Conservation (phyloP, 2,113 vertebrate species). For the Gobius niger region DNA sequence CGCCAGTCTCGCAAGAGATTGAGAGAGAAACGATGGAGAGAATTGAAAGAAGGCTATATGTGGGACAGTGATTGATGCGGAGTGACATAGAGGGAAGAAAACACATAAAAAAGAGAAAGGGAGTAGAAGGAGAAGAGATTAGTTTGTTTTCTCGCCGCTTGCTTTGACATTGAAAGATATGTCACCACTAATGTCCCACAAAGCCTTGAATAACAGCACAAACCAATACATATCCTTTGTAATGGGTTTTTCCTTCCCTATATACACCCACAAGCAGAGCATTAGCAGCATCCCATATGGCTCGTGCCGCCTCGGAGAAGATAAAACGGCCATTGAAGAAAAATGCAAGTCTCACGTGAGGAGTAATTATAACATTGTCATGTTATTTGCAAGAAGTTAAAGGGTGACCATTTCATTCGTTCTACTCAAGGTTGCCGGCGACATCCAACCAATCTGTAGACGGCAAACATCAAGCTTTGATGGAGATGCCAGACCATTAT, state of each 20-base stretch:
- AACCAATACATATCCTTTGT: slow-evolving; percentile 63
- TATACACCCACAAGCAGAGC: slow-evolving; percentile 26
- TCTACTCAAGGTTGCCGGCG: slow-evolving; percentile 48
- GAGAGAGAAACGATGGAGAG: slow-evolving; percentile 5
- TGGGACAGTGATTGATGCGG: slow-evolving; percentile 46
- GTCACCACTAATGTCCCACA: slow-evolving; percentile 59
- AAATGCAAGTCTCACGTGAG: slow-evolving; percentile 46
- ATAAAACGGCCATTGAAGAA: slow-evolving; percentile 58
- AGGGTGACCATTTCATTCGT: slow-evolving; percentile 49
- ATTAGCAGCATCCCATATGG: slow-evolving; percentile 52
- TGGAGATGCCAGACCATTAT: slow-evolving; percentile 14
- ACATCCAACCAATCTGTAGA: slow-evolving; percentile 24
- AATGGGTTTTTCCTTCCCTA: slow-evolving; percentile 64
- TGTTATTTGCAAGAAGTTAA: slow-evolving; percentile 52
- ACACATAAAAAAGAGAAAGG: slow-evolving; percentile 33
- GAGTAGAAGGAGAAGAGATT: slow-evolving; percentile 47
- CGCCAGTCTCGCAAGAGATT: slow-evolving; percentile 7
- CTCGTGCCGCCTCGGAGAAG: slow-evolving; percentile 32
- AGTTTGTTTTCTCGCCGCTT: slow-evolving; percentile 59
- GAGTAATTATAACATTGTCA: slow-evolving; percentile 59
- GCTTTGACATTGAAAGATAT: slow-evolving; percentile 65
- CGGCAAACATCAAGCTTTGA: slow-evolving; percentile 48
- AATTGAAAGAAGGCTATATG: slow-evolving; percentile 15
- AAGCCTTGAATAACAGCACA: slow-evolving; percentile 63
- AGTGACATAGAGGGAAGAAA: slow-evolving; percentile 41